Conservation (phyloP, 2,888 invertebrate species). For the Athalia rosae region DNA sequence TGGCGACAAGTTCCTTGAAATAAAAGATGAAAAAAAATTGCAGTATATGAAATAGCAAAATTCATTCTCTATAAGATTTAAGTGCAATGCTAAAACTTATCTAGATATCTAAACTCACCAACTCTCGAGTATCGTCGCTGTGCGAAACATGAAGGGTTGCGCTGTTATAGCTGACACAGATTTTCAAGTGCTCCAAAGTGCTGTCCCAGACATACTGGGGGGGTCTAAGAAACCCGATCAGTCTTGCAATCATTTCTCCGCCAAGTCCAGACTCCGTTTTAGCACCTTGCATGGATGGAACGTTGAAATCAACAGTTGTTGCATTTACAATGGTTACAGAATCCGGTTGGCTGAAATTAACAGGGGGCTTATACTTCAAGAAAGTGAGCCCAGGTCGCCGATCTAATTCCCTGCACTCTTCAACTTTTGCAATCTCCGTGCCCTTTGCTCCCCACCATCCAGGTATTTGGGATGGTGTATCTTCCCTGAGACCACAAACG, state of each 20-base stretch:
- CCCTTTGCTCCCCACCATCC: conserved; percentile 95
- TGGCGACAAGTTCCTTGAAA: conserved; percentile 77
- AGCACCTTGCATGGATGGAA: conserved; percentile 81
- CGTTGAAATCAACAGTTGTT: conserved; percentile 86
- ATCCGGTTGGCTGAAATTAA: conserved; percentile 92
- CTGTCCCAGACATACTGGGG: conserved; percentile 82
- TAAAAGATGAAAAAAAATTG: background rate
- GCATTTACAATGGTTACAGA: conserved; percentile 90
- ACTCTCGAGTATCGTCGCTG: conserved; percentile 62
- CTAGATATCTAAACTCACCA: conserved; percentile 56
- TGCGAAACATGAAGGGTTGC: conserved; percentile 77
- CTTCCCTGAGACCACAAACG: conserved; percentile 86
- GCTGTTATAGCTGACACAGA: conserved; percentile 87
- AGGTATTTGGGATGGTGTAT: conserved; percentile 86
- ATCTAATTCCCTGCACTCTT: conserved; percentile 86
- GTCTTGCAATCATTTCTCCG: conserved; percentile 85
- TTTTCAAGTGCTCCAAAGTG: conserved; percentile 81
- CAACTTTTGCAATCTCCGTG: conserved; percentile 82
- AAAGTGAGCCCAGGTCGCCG: conserved; percentile 92
- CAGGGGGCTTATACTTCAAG: conserved; percentile 90
- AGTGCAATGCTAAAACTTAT: background rate
- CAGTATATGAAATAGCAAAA: background rate
- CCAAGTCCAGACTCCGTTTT: conserved; percentile 81
- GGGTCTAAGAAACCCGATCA: conserved; percentile 89
- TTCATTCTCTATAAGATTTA: background rate